Evolutionary conservation across 64 coral and sea anemone species (phyloP).

Genomic region (Cladopsammia gracilis): DNA sequence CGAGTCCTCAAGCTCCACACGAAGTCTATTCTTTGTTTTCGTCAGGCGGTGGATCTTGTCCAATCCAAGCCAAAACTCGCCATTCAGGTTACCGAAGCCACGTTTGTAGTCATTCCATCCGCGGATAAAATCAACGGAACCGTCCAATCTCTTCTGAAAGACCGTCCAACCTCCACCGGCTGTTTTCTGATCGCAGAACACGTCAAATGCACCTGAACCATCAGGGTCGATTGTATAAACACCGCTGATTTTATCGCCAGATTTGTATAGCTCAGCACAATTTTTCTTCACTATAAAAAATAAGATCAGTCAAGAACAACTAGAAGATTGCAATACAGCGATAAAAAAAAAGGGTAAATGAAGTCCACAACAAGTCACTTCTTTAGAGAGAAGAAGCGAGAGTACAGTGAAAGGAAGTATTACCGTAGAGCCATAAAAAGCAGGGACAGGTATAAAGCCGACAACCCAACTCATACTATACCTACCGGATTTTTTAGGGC

Average conservation of each 20-base stretch:
- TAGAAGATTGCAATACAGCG: no score
- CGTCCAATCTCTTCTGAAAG: constrained; percentile 53
- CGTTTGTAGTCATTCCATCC: constrained; percentile 36
- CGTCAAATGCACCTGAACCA: constrained; percentile 16
- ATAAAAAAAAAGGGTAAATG: no score
- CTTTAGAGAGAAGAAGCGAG: no score
- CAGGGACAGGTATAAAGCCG: no score
- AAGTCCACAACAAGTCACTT: no score
- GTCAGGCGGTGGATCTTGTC: constrained; percentile 56
- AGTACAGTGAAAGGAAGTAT: no score
- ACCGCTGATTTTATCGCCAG: constrained; percentile 13
- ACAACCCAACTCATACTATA: no score
- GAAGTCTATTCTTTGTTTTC: constrained; percentile 14
- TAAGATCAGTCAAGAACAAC: background rate
- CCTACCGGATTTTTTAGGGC: no score
- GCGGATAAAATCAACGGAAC: constrained; percentile 52
- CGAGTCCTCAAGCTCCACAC: constrained; percentile 42
- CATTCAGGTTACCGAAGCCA: constrained; percentile 38
- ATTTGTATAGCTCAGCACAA: constrained; percentile 15
- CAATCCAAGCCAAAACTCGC: constrained; percentile 70
- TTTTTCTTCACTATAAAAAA: background rate
- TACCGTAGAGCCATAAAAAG: no score
- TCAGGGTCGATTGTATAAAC: constrained; percentile 58
- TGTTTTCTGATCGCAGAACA: constrained; percentile 61
- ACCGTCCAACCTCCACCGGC: constrained; percentile 53